Evolutionary conservation across 2,797 vertebrate species (phyloP).

Genomic region (Urosaurus nigricauda): DNA sequence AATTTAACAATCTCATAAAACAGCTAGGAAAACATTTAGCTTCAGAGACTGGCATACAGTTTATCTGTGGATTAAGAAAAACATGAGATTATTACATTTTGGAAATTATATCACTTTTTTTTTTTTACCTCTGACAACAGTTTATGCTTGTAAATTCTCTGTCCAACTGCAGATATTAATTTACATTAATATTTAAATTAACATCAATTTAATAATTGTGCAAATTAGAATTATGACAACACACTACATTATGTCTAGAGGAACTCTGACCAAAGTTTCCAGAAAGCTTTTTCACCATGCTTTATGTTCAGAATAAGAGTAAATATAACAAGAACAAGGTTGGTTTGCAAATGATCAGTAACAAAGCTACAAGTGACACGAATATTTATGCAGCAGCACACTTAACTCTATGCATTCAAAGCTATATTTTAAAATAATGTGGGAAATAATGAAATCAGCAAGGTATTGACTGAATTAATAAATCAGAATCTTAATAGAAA

Average conservation of each 20-base stretch:
- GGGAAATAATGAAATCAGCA: conserved; percentile 23
- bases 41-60: conserved; percentile 45
- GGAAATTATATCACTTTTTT: conserved; percentile 48
- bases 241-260: neutral
- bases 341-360: conserved; percentile 15
- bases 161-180: neutral
- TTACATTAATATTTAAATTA: neutral
- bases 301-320: conserved; percentile 13
- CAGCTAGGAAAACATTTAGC: conserved; percentile 54
- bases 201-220: neutral
- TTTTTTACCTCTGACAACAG: neutral
- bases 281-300: neutral
- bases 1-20: conserved; percentile 36
- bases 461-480: conserved; percentile 1
- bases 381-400: neutral
- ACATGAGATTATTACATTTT: conserved; percentile 34
- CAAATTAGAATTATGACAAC: neutral
- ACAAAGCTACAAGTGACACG: neutral
- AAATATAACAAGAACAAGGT: neutral
- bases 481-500: neutral
- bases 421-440: conserved; percentile 2
- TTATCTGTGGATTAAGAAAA: conserved; percentile 35
- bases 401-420: conserved; percentile 12
- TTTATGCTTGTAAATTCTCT: neutral
- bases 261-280: neutral